Base-by-base conservation (phyloP, 1,140 invertebrate genomes). In the Cecropterus lyciades region DNA sequence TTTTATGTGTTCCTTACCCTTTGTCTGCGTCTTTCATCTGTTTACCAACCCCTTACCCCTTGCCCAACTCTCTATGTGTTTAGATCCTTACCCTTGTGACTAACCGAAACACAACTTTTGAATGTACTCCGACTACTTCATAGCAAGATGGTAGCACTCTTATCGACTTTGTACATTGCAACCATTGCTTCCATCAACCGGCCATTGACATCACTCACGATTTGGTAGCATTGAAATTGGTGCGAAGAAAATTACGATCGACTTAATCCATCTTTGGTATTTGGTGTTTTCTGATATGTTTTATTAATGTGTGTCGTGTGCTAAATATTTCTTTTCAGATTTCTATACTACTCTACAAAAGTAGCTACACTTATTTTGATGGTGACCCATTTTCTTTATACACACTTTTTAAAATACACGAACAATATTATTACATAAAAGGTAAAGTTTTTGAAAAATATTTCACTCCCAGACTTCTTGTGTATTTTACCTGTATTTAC, bases 21-120 rank as follows among this genome's bases (percentile, higher is more conserved):
- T 93, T 94, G 94, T 94, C 93, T 94, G 92, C 94, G 93, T 94
- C 93, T 92, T 85, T 94, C 93, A 94, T 92, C 91, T 93, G 91
- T 93, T 87, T 91, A 92, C 92, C 91, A 82, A 86, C 84, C 88
- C 86, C 81, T 85, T 84, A 88, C 85, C 83, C 87, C 83, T 78
- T 82, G 77, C 81, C 89, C 89, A 82, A 79, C 87, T 92, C 92
- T 87, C 85, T 93, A 92, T 93, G 93, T 94, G 92, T 93, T 92
- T 87, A 91, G 89, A 89, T 92, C 88, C 88, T 90, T 73, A 88
- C 81, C 84, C 80, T 82, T 85, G 89, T 91, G 85, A 91, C 87
- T 92, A 89, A 91, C 92, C 87, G 76, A 81, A 84, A 87, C 82
- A 89, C 85, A 82, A 87, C 77, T 86, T 84, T 81, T 89, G 82